These are phyloP conservation scores for Pangasius krempfi DNA, from an alignment of 2,797 vertebrate genomes.

Conservation along the genomic window DNA sequence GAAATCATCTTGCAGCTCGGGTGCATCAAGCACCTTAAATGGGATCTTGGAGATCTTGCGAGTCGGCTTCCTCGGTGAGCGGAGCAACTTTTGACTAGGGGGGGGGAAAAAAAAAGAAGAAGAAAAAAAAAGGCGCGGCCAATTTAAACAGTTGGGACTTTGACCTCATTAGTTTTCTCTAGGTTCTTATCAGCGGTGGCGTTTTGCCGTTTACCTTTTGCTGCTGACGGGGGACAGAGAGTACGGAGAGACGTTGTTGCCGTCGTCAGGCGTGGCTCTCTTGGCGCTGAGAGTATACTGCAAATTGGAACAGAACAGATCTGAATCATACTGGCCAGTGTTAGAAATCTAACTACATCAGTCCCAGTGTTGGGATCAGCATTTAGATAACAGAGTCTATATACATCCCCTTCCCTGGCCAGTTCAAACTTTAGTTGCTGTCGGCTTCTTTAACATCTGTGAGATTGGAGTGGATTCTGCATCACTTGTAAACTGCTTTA, in stretches of 20 bases:
- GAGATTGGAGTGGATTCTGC: neutral
- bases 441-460: neutral
- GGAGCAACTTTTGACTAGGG: slow-evolving; percentile 89
- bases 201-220: slow-evolving; percentile 83
- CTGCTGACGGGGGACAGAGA: slow-evolving; percentile 97
- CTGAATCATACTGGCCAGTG: neutral
- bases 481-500: neutral
- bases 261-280: slow-evolving; percentile 89
- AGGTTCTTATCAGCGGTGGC: no score
- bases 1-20: slow-evolving; percentile 97
- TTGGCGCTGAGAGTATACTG: slow-evolving; percentile 96
- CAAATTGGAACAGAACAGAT: neutral
- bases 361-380: neutral
- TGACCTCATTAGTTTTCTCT: neutral
- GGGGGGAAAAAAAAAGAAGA: neutral
- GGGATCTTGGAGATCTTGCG: slow-evolving; percentile 99
- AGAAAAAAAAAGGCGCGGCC: neutral
- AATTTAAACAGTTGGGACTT: neutral
- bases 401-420: neutral
- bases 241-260: slow-evolving; percentile 94
- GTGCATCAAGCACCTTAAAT: slow-evolving; percentile 96
- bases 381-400: neutral
- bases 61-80: slow-evolving; percentile 95
- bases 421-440: neutral
- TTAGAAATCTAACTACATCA: neutral